phyloP scores from a whole-genome alignment of 2,888 invertebrate genomes.

The Vesta saturnalis region DNA sequence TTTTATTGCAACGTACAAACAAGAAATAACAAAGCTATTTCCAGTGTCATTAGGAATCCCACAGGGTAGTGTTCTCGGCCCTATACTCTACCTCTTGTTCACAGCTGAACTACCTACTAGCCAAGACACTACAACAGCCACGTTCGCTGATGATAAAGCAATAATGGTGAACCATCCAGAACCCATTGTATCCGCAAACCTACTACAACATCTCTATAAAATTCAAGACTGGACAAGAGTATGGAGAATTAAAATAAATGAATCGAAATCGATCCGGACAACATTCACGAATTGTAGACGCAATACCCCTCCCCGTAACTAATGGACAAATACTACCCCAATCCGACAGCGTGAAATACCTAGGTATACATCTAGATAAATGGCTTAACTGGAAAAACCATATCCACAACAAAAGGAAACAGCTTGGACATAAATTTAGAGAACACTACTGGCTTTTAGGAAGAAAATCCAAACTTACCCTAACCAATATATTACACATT shows the following conservation, averaged over 20 bases:
- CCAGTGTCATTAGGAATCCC: not conserved
- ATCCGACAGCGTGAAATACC: conserved; percentile 12
- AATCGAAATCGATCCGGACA: conserved; percentile 12
- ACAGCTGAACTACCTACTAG: not conserved
- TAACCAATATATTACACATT: conserved; percentile 4
- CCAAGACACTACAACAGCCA: conserved; percentile 5
- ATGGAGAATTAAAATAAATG: conserved; percentile 16
- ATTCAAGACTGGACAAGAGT: conserved; percentile 16
- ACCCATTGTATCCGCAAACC: conserved; percentile 9
- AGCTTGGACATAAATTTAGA: conserved; percentile 13
- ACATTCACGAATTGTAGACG: conserved; percentile 18
- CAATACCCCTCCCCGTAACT: conserved; percentile 9
- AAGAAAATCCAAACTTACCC: conserved; percentile 1
- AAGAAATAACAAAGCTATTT: not conserved
- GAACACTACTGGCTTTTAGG: conserved; percentile 15
- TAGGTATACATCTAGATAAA: not conserved
- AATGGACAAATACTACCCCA: conserved; percentile 11
- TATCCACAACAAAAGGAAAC: conserved; percentile 15
- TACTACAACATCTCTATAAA: conserved; percentile 15
- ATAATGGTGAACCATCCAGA: conserved; percentile 16
- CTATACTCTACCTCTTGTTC: not conserved
- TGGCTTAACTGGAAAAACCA: not conserved
- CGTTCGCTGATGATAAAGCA: conserved; percentile 14
- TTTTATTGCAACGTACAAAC: not conserved
- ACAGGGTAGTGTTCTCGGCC: not conserved